These are phyloP conservation scores for Mesochorus sp. DNA, from an alignment of 2,888 invertebrate genomes.

Conservation along the genomic window DNA sequence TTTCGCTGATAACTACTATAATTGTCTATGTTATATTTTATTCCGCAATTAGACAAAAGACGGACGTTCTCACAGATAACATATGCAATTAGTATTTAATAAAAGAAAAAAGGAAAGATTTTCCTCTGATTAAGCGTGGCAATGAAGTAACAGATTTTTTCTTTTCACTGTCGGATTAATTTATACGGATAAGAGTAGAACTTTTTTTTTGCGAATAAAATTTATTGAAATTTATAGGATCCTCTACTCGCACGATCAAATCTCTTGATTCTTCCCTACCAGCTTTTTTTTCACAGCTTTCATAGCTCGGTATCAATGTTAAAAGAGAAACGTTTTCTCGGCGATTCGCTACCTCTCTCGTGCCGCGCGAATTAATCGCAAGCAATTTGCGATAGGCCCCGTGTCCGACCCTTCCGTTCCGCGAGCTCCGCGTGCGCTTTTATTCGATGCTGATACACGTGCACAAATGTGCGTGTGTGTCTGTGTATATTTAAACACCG, in stretches of 20 bases:
- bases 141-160: not conserved
- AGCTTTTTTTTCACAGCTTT: no score
- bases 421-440: constrained; percentile 48
- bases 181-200: not conserved
- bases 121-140: not conserved
- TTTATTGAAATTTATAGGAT: not conserved
- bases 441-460: constrained; percentile 5
- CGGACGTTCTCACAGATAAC: constrained; percentile 66
- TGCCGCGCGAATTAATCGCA: constrained; percentile 42
- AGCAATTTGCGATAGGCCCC: constrained; percentile 48
- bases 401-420: constrained; percentile 64
- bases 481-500: constrained; percentile 7
- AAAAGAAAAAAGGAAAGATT: constrained; percentile 20
- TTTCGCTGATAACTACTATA: no score
- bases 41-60: constrained; percentile 58
- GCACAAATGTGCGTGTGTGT: not conserved
- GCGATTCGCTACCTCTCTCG: constrained; percentile 2
- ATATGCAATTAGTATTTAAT: constrained; percentile 69
- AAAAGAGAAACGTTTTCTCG: constrained; percentile 5
- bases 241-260: not conserved
- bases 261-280: not conserved
- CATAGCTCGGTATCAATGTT: not conserved
- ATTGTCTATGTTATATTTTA: constrained; percentile 18
- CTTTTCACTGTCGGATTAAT: not conserved
- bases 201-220: not conserved